Evolutionary conservation across 2,797 vertebrate species (phyloP), one percentile per base, ranked within the genome.

Genomic region (Podargus strigoides): DNA sequence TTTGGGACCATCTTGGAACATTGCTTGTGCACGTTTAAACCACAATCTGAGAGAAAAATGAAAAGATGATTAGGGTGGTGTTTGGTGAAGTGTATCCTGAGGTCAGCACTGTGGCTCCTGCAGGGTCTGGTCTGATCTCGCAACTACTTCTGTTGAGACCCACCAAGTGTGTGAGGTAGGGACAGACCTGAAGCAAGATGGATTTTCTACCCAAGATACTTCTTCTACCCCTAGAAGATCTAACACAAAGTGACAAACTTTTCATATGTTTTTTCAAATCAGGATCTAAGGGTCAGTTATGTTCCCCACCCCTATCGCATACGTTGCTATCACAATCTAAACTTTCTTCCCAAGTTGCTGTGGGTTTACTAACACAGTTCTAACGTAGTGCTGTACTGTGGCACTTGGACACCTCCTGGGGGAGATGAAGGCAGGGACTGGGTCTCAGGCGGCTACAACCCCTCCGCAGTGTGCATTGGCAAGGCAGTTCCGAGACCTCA

Each of bases 21-120:
- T 9, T 99, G 99, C 97, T 99, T 99, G 97, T 99, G 99, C 96
- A 99, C 99, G 85, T 99, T 99, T 97, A 99, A 97, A 76, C 99
- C 99, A 96, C 99, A 99, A 92, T 99, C 99, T 99, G 80, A 77
- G 78, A 82, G 72, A 26, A 87, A 93, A 96, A 90, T 1, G 60
- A 44, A 92, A 90, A 93, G 70, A 66, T 18, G 6, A 75, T 96
- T 86, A 95, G 80, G 42, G 39, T 63, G 64, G 49, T 42, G 84
- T 68, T 87, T 27, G 19, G 30, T 72, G 77, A 72, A 88, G 80
- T 0, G 27, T 12, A 18, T 37, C 52, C 52, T 3, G 5, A 59
- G 59, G 72, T 74, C 72, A 60, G 55, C 21, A 23, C 56, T 30
- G 53, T 0, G 4, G 50, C 63, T 91, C 62, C 3, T 3, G 60